Percentiles rank a stretch among this genome's conserved stretches.
phyloP scores from a whole-genome alignment of 2,797 vertebrate species.

The Staurois parvus region DNA sequence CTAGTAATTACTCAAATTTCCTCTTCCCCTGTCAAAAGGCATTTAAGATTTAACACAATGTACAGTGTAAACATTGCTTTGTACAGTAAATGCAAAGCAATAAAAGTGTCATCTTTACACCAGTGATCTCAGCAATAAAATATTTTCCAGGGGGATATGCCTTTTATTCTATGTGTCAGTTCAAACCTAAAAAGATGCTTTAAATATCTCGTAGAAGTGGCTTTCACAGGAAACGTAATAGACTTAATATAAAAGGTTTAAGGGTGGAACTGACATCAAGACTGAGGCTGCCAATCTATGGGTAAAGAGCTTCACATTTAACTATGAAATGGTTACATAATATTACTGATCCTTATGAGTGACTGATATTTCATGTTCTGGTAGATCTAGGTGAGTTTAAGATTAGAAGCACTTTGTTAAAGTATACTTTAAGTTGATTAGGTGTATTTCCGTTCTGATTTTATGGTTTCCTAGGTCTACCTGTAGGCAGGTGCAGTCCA shows the following conservation, averaged over 20 bases:
- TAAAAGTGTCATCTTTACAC: not conserved
- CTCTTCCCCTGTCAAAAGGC: slow-evolving; percentile 38
- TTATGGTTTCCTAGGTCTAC: too few species aligned
- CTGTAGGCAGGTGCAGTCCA: too few species aligned
- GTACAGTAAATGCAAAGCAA: not conserved
- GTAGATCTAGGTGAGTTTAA: too few species aligned
- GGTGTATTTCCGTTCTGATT: too few species aligned
- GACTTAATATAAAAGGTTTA: not conserved
- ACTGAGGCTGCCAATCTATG: not conserved
- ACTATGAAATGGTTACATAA: not conserved
- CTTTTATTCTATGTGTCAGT: slow-evolving; percentile 28
- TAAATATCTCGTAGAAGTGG: not conserved
- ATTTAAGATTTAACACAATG: slow-evolving; percentile 30
- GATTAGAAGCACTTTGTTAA: too few species aligned
- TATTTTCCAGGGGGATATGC: slow-evolving; percentile 33
- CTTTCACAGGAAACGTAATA: not conserved
- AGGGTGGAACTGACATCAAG: not conserved
- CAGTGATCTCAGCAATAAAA: slow-evolving; percentile 26
- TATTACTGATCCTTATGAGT: too few species aligned
- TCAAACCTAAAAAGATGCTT: slow-evolving; percentile 16
- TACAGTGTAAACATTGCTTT: slow-evolving; percentile 35
- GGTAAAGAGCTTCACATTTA: not conserved
- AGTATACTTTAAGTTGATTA: too few species aligned
- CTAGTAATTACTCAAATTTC: slow-evolving; percentile 42
- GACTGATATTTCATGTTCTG: too few species aligned